Evolutionary conservation across 2,888 invertebrate genomes (phyloP), one percentile per base, ranked within the genome.

Genomic region (Deilephila porcellus): DNA sequence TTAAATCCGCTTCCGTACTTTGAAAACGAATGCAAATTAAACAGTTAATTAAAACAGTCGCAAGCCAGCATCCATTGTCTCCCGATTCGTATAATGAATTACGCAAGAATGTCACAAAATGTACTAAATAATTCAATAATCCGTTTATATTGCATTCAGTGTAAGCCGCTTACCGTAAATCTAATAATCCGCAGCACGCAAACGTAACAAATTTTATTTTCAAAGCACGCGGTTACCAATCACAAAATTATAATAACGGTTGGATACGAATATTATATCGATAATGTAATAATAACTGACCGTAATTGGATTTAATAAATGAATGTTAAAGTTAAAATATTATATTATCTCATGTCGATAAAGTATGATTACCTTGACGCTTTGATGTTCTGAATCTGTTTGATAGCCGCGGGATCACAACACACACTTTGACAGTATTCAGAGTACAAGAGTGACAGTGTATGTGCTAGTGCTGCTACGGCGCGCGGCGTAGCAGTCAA

Each of bases 401-500:
- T 76, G 77, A 74, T 84, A 62, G 80, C 81, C 82, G 82, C 79
- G 77, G 82, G 79, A 85, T 79, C 85, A 87, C 86, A 85, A 85
- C 86, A 88, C 85, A 83, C 88, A 88, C 86, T 85, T 85, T 82
- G 85, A 82, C 81, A 83, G 82, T 81, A 75, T 76, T 78, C 67
- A 71, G 77, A 83, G 74, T 80, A 75, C 62, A 71, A 32, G 81
- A 80, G 80, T 82, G 83, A 82, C 80, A 80, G 81, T 82, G 83
- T 82, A 82, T 60, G 79, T 79, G 89, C 91, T 92, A 93, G 45
- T 67, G 67, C 25, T 67, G 67, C 67, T 52, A 67, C 67, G 67
- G 25, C 25, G 67, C 45, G 67, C 91, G 89, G 79, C 91, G 93
- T 93, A 93, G 92, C 91, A 85, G 87, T 89, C 86, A 82, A 81